Evolutionary conservation across 1,140 invertebrate species (phyloP), one percentile per base, ranked within the genome.

Genomic region (Cherax quadricarinatus): DNA sequence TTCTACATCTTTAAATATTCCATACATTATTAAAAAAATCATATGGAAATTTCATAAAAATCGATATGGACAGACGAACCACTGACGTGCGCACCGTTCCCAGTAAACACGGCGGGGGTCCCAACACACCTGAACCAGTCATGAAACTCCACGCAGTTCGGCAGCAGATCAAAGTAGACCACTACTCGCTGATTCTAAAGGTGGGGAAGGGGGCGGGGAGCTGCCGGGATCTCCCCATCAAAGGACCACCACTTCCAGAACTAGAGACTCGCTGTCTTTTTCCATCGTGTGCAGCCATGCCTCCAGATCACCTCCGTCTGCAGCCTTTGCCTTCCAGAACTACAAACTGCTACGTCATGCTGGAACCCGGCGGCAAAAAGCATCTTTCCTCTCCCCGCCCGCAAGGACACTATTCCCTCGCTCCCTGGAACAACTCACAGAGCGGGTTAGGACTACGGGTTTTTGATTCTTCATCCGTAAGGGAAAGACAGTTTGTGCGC

Each of bases 271-370:
- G 62, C 62, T 66, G 62, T 75, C 70, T 75, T 75, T 75, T 75
- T 75, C 70, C 70, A 30, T 75, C 70, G 24, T n/a, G 70, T 75
- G 70, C 70, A 75, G n/a, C 70, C 16, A 75, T 75, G 24, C 70
- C 70, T 75, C 70, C 70, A 75, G 70, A 75, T 75, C 70, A 75
- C n/a, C 70, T 30, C 70, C 24, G 70, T 75, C n/a, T 75, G 24
- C n/a, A 75, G n/a, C 24, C n/a, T 1, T 10, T 75, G 30, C 70
- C 24, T 57, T 12, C n/a, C n/a, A 30, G 70, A 75, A 75, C 24
- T 75, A 75, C 70, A 75, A 75, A 16, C 24, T 75, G 70, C 6
- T 75, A 75, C 30, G 9, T 75, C 70, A 24, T 30, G 70, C 70
- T 7, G 24, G 12, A 5, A 5, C 70, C 5, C 16, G 21, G 66